Base-by-base conservation (phyloP, 2,888 invertebrate genomes). In the Philopedon plagiatum region DNA sequence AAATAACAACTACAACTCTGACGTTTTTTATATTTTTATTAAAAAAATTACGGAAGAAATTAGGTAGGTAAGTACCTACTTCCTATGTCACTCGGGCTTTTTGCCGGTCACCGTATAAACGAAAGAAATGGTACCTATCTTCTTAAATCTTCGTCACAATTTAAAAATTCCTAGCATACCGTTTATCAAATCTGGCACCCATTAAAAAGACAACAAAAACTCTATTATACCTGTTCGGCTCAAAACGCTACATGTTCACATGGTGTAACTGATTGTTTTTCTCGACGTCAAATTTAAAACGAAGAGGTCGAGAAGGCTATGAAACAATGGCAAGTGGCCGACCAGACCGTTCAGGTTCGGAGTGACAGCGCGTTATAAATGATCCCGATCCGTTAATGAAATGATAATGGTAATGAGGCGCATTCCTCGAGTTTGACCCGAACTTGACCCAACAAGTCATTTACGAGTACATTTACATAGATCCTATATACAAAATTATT, bases 341-440 rank as follows among this genome's bases (percentile, higher is more conserved):
- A 5, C 15, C 58, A 21, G 29, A 41, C 51, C 39, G 46, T 32
- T 49, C 65, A 19, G 56, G 32, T 63, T 54, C 57, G 64, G 67
- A 60, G 61, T 76, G 76, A 75, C 75, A 75, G 77, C 64, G 18
- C 65, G 67, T 80, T 79, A 80, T 80, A 80, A 80, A 81, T 79
- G 80, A 81, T 79, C 78, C 65, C 73, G 77, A 78, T 80, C 77
- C 76, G 77, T 77, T 81, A 81, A 81, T 80, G 81, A 81, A 80
- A 81, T 80, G 80, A 80, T 80, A 81, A 81, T 81, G 81, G 77
- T 81, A 81, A 81, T 81, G 79, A 81, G 80, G 74, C 74, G 79
- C 81, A 81, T 81, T 80, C 80, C 81, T 68, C 15, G n/a, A 32
- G 71, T n/a, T 63, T 79, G 79, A 80, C 80, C 80, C 76, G 79